Conservation (phyloP, 2,797 vertebrate species). For the Lindbergichthys nudifrons region DNA sequence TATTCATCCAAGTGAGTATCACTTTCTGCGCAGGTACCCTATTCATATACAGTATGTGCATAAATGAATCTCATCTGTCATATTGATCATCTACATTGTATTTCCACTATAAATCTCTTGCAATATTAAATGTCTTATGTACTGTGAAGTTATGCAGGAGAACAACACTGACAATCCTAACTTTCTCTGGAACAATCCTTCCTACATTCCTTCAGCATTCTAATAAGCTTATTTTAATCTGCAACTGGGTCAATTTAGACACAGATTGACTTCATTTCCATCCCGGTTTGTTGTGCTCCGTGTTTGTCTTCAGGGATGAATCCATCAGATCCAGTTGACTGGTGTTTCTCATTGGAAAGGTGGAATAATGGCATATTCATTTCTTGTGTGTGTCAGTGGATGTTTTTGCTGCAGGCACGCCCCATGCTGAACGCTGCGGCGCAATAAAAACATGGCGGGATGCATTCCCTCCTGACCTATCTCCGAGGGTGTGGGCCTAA, state of each 20-base stretch:
- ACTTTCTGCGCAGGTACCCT: too few relatives aligned
- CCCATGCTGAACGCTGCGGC: slow-evolving; percentile 28
- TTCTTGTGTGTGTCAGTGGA: slow-evolving; percentile 33
- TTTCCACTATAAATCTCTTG: neutral
- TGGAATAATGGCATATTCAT: slow-evolving; percentile 52
- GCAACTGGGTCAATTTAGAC: slow-evolving; percentile 31
- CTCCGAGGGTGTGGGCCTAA: slow-evolving; percentile 56
- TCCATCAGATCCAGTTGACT: slow-evolving; percentile 54
- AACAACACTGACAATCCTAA: neutral
- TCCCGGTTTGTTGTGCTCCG: slow-evolving; percentile 32
- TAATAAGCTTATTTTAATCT: slow-evolving; percentile 40
- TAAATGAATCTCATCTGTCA: neutral
- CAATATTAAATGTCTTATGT: neutral
- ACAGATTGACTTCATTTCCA: slow-evolving; percentile 8
- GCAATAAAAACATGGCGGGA: slow-evolving; percentile 65
- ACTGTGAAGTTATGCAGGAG: neutral
- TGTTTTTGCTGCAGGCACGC: slow-evolving; percentile 32
- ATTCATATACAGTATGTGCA: too few relatives aligned
- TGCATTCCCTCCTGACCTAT: slow-evolving; percentile 55
- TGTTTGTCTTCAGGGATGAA: slow-evolving; percentile 47
- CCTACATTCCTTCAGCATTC: neutral
- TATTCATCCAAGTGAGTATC: too few relatives aligned
- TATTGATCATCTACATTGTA: neutral
- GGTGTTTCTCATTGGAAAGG: slow-evolving; percentile 25
- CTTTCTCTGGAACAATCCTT: neutral